Evolutionary conservation across 2,113 vertebrate genomes (phyloP).

Genomic region (Illadopsis cleaveri): DNA sequence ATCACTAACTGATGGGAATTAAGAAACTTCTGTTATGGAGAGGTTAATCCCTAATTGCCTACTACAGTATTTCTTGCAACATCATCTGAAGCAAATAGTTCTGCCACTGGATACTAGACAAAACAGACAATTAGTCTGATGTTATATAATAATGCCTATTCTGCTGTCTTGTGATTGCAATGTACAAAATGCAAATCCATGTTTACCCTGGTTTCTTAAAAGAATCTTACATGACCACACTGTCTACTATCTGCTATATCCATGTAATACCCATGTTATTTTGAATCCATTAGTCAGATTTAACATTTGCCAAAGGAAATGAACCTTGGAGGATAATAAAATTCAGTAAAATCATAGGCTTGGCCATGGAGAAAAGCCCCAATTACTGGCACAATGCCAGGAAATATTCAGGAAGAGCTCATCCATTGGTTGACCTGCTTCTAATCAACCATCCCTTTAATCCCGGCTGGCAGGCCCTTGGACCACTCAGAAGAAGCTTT

Average conservation of each 20-base stretch:
- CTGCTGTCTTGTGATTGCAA: background rate
- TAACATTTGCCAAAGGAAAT: background rate
- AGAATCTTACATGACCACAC: background rate
- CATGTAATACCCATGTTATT: background rate
- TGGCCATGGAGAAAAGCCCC: background rate
- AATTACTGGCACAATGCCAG: background rate
- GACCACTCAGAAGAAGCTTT: background rate
- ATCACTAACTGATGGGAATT: conserved; percentile 67
- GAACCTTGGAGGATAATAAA: background rate
- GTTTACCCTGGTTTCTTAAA: background rate
- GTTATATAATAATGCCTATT: background rate
- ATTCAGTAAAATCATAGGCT: background rate
- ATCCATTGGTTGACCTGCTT: background rate
- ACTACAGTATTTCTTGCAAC: conserved; percentile 45
- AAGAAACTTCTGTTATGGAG: conserved; percentile 62
- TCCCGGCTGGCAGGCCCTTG: background rate
- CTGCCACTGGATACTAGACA: conserved; percentile 2
- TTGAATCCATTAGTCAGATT: background rate
- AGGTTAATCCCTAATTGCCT: conserved; percentile 65
- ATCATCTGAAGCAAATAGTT: conserved; percentile 43
- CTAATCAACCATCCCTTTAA: background rate
- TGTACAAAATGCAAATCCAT: background rate
- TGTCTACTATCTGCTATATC: background rate
- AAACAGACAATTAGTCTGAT: conserved; percentile 43
- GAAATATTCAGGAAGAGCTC: background rate